A percentile compares a stretch with the other conserved stretches of the same genome.
These are phyloP conservation scores for Theristus sp. DNA, from an alignment of 2,888 invertebrate genomes.

Conservation along the genomic window DNA sequence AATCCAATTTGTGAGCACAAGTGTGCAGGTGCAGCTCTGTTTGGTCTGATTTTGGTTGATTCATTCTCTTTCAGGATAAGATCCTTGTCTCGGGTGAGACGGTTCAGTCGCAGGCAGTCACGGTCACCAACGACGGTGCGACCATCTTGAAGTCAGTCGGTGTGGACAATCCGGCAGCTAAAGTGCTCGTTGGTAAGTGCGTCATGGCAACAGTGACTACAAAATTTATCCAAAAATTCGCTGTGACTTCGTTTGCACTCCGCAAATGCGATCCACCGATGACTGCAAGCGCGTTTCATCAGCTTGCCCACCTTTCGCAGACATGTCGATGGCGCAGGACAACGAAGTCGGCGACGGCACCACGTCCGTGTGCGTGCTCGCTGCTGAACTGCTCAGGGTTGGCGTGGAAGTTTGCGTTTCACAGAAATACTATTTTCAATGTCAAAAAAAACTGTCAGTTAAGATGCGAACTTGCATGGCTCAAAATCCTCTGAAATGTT, in stretches of 20 bases:
- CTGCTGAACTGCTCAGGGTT: constrained; percentile 66
- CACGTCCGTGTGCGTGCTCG: constrained; percentile 91
- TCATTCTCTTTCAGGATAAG: constrained; percentile 40
- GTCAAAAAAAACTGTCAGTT: no score
- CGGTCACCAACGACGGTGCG: constrained; percentile 97
- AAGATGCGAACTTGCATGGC: no score
- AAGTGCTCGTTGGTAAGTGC: constrained; percentile 60
- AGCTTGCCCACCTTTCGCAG: constrained; percentile 30
- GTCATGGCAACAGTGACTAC: neutral
- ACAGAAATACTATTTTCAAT: no score
- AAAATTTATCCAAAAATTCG: neutral
- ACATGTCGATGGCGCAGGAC: constrained; percentile 94
- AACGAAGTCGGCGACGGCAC: constrained; percentile 99
- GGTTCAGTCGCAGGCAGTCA: constrained; percentile 45
- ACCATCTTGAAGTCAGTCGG: constrained; percentile 89
- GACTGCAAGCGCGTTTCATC: neutral
- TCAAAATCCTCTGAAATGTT: no score
- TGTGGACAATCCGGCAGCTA: constrained; percentile 95
- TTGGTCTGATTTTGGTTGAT: no score
- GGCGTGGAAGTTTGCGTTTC: no score
- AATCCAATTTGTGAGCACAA: no score
- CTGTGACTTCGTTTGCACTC: neutral
- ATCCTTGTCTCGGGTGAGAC: constrained; percentile 34
- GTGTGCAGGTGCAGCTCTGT: no score
- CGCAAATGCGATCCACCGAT: neutral